phyloP scores from a whole-genome alignment of 2,888 invertebrate genomes.

The Amphipyra tragopoginis region DNA sequence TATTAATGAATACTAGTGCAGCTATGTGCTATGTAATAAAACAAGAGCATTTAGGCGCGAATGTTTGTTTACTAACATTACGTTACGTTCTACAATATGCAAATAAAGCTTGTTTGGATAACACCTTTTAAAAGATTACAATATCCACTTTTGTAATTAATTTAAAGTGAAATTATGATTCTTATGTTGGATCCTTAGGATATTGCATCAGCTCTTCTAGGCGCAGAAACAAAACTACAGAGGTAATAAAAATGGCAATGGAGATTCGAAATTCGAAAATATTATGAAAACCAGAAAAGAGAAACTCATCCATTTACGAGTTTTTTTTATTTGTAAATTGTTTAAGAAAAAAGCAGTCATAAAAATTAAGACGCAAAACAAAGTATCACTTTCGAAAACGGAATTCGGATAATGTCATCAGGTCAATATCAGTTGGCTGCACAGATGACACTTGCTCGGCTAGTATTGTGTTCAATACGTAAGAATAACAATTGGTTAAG shows the following conservation, averaged over 20 bases:
- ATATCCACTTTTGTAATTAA: conserved; percentile 23
- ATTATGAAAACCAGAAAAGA: neutral
- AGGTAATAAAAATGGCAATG: neutral
- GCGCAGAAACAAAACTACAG: no score
- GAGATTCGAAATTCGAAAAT: neutral
- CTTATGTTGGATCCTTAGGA: conserved; percentile 21
- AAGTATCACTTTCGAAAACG: conserved; percentile 20
- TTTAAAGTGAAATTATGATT: conserved; percentile 37
- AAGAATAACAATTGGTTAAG: conserved; percentile 11
- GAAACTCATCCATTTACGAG: neutral
- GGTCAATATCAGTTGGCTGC: conserved; percentile 36
- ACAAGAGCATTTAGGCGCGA: conserved; percentile 46
- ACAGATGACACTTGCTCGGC: conserved; percentile 1
- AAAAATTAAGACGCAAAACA: conserved; percentile 10
- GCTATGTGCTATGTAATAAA: conserved; percentile 5
- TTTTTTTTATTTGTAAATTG: neutral
- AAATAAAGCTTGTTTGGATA: conserved; percentile 30
- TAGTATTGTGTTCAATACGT: conserved; percentile 21
- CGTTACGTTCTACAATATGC: conserved; percentile 39
- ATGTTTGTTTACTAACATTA: conserved; percentile 59
- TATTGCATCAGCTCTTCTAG: conserved; percentile 29
- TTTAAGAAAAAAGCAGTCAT: neutral
- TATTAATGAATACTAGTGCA: conserved; percentile 29
- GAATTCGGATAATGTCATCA: conserved; percentile 36
- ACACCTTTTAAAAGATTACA: conserved; percentile 8